phyloP scores from a whole-genome alignment of 2,888 invertebrate species.

The Cephonodes hylas region DNA sequence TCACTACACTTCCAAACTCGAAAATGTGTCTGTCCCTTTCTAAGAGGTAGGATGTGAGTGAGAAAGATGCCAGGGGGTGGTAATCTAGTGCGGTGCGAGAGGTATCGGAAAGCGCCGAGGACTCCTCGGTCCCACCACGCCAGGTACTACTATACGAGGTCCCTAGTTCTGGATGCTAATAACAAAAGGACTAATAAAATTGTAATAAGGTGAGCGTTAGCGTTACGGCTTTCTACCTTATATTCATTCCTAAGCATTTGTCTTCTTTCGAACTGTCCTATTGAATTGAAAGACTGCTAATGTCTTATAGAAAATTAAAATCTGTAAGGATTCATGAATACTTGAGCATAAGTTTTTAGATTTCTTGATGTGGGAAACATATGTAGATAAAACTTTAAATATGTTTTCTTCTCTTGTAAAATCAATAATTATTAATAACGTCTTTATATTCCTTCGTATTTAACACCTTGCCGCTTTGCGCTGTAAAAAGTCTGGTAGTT shows the following conservation, averaged over 20 bases:
- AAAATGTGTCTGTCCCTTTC: conserved; percentile 30
- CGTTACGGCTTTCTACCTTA: background rate
- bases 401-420: no score
- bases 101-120: conserved; percentile 59
- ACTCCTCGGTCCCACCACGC: conserved; percentile 54
- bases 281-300: no score
- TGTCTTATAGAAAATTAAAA: no score
- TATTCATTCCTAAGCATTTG: background rate
- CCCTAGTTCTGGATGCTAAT: conserved; percentile 49
- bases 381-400: no score
- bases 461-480: background rate
- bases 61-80: conserved; percentile 59
- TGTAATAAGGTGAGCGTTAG: conserved; percentile 49
- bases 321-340: no score
- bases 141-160: conserved; percentile 63
- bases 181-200: conserved; percentile 33
- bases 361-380: no score
- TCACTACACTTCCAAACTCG: conserved; percentile 12
- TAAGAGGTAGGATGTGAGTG: conserved; percentile 47
- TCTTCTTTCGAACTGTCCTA: no score
- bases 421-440: no score
- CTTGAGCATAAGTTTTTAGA: no score
- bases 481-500: background rate
- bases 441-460: background rate
- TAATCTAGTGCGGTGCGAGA: conserved; percentile 51